Evolutionary conservation across 2,888 invertebrate species (phyloP).

Genomic region (Troglohyphantes excavatus): DNA sequence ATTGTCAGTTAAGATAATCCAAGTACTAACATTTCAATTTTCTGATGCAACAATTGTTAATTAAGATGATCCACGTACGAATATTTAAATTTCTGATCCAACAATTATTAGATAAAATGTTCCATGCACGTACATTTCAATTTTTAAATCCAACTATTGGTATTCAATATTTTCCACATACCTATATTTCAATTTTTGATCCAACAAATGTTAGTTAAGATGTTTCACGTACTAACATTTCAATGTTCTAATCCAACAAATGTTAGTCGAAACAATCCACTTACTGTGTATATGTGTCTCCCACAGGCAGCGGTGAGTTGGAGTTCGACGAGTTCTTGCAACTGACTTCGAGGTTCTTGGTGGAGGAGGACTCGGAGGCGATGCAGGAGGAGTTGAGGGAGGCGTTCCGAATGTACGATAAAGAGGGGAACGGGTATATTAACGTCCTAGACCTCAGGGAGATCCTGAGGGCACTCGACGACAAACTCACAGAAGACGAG

Average conservation of each 20-base stretch:
- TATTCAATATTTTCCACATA: too few species aligned
- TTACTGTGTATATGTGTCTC: too few species aligned
- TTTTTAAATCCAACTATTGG: too few species aligned
- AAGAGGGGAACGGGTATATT: constrained; percentile 87
- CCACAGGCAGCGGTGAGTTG: constrained; percentile 95
- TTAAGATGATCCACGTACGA: too few species aligned
- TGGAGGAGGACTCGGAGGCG: constrained; percentile 98
- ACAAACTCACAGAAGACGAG: constrained; percentile 85
- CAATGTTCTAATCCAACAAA: neutral
- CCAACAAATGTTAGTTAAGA: too few species aligned
- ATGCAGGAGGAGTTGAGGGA: constrained; percentile 98
- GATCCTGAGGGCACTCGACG: constrained; percentile 85
- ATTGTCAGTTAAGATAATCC: too few species aligned
- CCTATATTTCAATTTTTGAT: too few species aligned
- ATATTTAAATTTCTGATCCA: too few species aligned
- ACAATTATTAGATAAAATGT: too few species aligned
- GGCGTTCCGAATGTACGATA: constrained; percentile 99
- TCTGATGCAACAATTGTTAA: too few species aligned
- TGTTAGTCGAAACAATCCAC: neutral
- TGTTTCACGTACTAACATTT: neutral
- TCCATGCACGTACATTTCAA: too few species aligned
- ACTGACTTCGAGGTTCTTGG: constrained; percentile 97
- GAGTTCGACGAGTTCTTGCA: constrained; percentile 98
- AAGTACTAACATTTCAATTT: too few species aligned
- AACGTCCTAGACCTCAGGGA: constrained; percentile 83